Base-by-base conservation (phyloP, 1,140 invertebrate genomes). In the Polypedilum vanderplanki region DNA sequence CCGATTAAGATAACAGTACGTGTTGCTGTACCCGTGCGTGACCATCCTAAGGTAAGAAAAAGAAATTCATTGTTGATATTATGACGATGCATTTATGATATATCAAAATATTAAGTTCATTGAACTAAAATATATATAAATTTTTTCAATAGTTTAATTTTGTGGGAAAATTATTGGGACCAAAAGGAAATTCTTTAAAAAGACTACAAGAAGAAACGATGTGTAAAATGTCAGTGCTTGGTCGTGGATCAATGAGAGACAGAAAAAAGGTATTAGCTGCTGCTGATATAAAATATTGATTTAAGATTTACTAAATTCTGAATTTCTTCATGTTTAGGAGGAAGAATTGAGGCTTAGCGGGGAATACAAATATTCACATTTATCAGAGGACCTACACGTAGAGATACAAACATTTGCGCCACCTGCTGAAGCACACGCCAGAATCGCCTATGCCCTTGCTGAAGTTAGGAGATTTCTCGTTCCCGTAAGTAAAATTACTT, bases 221-320 rank as follows among this genome's bases (percentile, higher is more conserved):
- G 87, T 95, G 93, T 77, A 96, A 95, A 84, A 96, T 97, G 91
- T 92, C 93, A 4, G 92, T 97, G 17, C 85, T 96, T 7, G 95
- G 94, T 7, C 86, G 91, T 76, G 94, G 95, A 7, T 96, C 93
- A 10, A 95, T 96, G 91, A 89, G 93, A 79, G 94, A 96, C 81
- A 88, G 94, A 78, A 87, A 90, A 80, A 96, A 96, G 88, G 90
- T 92, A 15, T 67, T 22, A 33, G 65, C 75, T 75, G 65, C 20
- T 46, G 7, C 15, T 46, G 65, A 67, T 17, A 67, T 18, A n/a
- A 67, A 67, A 17, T 18, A 7, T 8, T 17, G 64, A 18, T 67
- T 18, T 18, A 17, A 17, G 3, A 18, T 67, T 67, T n/a, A 33
- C 24, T 33, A 33, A 33, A 33, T 33, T 33, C 5, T 33, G 24